phyloP scores from a whole-genome alignment of 2,888 invertebrate species.

The Cephus runcator region DNA sequence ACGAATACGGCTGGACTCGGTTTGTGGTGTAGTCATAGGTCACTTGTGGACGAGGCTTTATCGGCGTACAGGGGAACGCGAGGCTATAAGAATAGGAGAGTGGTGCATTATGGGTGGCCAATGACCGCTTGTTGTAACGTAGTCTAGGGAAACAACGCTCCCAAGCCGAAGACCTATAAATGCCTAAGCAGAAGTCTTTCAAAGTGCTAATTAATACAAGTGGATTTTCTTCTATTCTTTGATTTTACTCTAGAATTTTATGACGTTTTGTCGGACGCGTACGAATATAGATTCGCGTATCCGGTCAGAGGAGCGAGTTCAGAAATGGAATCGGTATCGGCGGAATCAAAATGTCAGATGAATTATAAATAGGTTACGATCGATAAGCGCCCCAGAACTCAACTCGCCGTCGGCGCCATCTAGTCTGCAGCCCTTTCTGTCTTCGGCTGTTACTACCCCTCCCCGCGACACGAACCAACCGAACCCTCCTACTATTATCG shows the following conservation, averaged over 20 bases:
- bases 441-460: slow-evolving; percentile 39
- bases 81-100: background rate
- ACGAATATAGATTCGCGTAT: slow-evolving; percentile 4
- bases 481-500: too few species aligned
- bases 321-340: slow-evolving; percentile 41
- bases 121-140: slow-evolving; percentile 33
- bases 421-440: slow-evolving; percentile 51
- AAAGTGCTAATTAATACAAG: slow-evolving; percentile 52
- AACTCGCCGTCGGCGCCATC: slow-evolving; percentile 53
- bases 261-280: slow-evolving; percentile 14
- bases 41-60: background rate
- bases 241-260: background rate
- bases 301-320: background rate
- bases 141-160: slow-evolving; percentile 14
- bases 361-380: slow-evolving; percentile 62
- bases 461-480: too few species aligned
- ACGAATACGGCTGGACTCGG: too few species aligned
- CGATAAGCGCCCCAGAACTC: slow-evolving; percentile 55
- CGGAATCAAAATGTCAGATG: slow-evolving; percentile 59
- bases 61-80: background rate
- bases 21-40: too few species aligned
- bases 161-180: slow-evolving; percentile 51
- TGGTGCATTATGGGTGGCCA: slow-evolving; percentile 24
- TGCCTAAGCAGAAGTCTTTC: slow-evolving; percentile 59
- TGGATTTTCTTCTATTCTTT: slow-evolving; percentile 26